Evolutionary conservation across 1,140 invertebrate species (phyloP), one percentile per base, ranked within the genome.

Genomic region (Drosophila setifemur): DNA sequence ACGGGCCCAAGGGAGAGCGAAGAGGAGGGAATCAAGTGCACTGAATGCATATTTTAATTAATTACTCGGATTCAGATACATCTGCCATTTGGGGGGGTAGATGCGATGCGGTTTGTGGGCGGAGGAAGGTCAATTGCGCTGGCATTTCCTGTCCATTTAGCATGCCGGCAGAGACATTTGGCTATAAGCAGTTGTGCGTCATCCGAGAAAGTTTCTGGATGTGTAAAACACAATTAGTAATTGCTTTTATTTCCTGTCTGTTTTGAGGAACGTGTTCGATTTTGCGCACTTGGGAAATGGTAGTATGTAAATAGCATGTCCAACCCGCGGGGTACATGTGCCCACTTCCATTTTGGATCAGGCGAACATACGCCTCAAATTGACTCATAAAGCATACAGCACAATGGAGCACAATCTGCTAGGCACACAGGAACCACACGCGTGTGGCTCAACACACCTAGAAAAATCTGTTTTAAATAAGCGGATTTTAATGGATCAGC

Each of bases 381-480:
- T 85, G 79, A 85, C 70, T 85, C 79, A 86, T 73, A 60, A 77
- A 70, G 71, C 33, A 48, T 42, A 55, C 79, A 73, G 74, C 75
- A 70, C 74, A 78, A 64, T 73, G 50, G 49, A 37, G 73, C 68
- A 28, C 33, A 26, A 42, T 29, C 25, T 54, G 31, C 18, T 7
- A 42, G 48, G 16, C 26, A 5, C 48, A 67, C 63, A 75, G 73
- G 73, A 76, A 74, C 60, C 25, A 42, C 49, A 42, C 2, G 33
- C 16, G 31, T 21, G n/a, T n/a, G n/a, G n/a, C 14, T 37, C 33
- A 5, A 8, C 8, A 37, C 33, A 37, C 14, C 33, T 16, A 18
- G 14, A 37, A 37, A 31, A 37, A 37, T 14, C 33, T 2, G 8
- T 14, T 7, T 9, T 37, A 7, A 16, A 11, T 31, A 3, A 31